A percentile compares a stretch with the other conserved stretches of the same genome.
These are phyloP conservation scores for Ciconia stormi DNA, from an alignment of 2,113 vertebrate genomes.

Conservation along the genomic window DNA sequence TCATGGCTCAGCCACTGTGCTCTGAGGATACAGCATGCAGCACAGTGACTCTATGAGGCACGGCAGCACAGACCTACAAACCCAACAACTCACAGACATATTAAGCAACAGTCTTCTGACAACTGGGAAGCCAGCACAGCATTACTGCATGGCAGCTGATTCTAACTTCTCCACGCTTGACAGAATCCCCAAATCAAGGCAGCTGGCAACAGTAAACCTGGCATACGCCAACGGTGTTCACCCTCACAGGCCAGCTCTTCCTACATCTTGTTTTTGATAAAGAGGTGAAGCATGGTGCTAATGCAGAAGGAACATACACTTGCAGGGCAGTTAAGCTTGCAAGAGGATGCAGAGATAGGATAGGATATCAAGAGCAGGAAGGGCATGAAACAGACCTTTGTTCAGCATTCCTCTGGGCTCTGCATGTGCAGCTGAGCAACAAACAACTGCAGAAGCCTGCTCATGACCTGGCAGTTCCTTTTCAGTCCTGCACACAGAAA, in stretches of 20 bases:
- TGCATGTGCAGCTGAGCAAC: not conserved
- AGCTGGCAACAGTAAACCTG: not conserved
- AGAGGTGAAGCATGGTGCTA: not conserved
- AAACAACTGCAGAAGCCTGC: not conserved
- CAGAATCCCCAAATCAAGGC: not conserved
- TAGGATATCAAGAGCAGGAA: not conserved
- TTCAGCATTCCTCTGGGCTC: not conserved
- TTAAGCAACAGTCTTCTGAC: too few species aligned
- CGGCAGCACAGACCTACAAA: not conserved
- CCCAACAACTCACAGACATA: not conserved
- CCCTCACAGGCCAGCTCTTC: not conserved
- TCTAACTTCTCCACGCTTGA: not conserved
- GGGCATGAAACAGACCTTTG: not conserved
- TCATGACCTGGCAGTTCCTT: accelerated
- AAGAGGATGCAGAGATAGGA: not conserved
- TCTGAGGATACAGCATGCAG: not conserved
- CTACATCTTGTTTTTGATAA: not conserved
- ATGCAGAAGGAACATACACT: not conserved
- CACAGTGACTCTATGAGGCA: not conserved
- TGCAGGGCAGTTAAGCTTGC: not conserved
- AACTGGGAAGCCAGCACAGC: not conserved
- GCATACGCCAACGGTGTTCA: accelerated
- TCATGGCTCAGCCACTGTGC: accelerated
- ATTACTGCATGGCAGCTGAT: not conserved
- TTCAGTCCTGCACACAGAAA: not conserved